Evolutionary conservation across 2,888 invertebrate genomes (phyloP), one percentile per base, ranked within the genome.

Genomic region (Machimus atricapillus): DNA sequence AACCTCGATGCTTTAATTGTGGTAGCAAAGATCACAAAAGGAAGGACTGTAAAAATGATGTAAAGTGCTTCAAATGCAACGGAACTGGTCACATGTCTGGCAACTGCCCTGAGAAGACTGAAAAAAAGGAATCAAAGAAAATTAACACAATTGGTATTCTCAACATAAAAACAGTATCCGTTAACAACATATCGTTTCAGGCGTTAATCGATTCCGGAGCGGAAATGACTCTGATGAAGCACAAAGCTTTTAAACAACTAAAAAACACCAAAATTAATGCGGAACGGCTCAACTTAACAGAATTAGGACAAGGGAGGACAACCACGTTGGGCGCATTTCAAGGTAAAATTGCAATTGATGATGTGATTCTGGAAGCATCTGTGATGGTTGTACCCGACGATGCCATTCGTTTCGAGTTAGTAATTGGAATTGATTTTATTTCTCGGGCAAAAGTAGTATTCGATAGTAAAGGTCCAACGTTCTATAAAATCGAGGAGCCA

Each of bases 61-160:
- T 90, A 5, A 91, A 91, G 88, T 91, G 91, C 86, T 91, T 91
- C 77, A 89, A 77, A 85, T 91, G 90, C 78, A 89, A 90, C 43
- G 79, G 89, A 1, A 90, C 88, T 81, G 90, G 90, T 1, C 90
- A 91, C 81, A 90, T 89, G 56, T 76, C 87, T 23, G 66, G 37
- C 31, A 79, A 27, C 1, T 76, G 31, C 9, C n/a, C 16, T n/a
- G 23, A n/a, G n/a, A 40, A 58, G 12, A 23, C 0, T 23, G 34
- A 43, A 3, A n/a, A n/a, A n/a, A 37, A 23, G 27, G 74, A 86
- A 66, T 34, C 19, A n/a, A 85, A 52, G 52, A 12, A 58, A 58
- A 58, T 58, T 58, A 58, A 58, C 12, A 58, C 58, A 0, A 52
- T 81, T 14, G 46, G 31, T 31, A 52, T 81, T 46, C 43, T 46